Percentiles rank a stretch among this genome's conserved stretches.
Evolutionary conservation across 2,888 invertebrate genomes (phyloP).

Genomic region (Mesochorus sp.): DNA sequence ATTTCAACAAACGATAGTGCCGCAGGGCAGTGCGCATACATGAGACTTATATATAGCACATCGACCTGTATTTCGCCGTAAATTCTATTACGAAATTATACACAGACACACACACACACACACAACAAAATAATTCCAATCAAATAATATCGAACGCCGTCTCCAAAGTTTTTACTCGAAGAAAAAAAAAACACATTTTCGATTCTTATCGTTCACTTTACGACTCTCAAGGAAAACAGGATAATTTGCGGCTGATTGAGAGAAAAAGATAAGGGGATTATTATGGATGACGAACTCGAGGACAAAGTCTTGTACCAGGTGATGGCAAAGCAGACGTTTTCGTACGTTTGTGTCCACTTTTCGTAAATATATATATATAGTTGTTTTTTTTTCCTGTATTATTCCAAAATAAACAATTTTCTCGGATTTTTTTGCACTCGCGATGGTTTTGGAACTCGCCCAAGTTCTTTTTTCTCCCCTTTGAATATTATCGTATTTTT

Average conservation of each 20-base stretch:
- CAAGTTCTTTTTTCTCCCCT: slow-evolving; percentile 10
- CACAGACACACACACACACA: not conserved
- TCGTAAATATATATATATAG: not conserved
- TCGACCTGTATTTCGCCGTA: not conserved
- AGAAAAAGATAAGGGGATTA: slow-evolving; percentile 56
- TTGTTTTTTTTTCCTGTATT: too few species aligned
- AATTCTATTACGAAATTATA: not conserved
- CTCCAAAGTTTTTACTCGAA: too few species aligned
- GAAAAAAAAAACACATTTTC: too few species aligned
- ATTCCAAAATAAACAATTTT: not conserved
- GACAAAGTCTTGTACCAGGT: slow-evolving; percentile 92
- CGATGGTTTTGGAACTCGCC: slow-evolving; percentile 14
- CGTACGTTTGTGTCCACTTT: slow-evolving; percentile 19
- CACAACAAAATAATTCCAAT: too few species aligned
- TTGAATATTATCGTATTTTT: not conserved
- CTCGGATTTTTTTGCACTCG: too few species aligned
- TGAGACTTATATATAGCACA: not conserved
- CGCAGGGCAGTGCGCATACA: slow-evolving; percentile 14
- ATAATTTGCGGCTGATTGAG: not conserved
- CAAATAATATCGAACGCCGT: too few species aligned
- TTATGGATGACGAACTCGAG: slow-evolving; percentile 96
- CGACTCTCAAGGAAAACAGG: not conserved
- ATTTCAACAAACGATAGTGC: slow-evolving; percentile 18
- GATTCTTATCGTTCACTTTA: too few species aligned
- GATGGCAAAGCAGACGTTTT: slow-evolving; percentile 45